phyloP scores from a whole-genome alignment of 2,888 invertebrate species.

The Ctena decussata region DNA sequence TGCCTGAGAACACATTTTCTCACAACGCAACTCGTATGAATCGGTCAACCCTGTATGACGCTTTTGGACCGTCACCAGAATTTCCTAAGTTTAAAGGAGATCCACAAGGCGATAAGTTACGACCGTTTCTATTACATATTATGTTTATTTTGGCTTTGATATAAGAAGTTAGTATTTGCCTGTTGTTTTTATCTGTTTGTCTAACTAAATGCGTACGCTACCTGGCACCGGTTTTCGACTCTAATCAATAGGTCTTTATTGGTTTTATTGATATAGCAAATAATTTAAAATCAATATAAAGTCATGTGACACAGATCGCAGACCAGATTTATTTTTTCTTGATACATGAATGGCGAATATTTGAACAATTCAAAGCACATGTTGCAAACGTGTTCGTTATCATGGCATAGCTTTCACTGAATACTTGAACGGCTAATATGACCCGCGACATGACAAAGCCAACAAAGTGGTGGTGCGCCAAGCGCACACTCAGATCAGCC shows the following conservation, averaged over 20 bases:
- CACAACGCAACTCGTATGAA: too few species aligned
- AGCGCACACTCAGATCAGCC: too few species aligned
- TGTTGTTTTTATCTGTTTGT: constrained; percentile 7
- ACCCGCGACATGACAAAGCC: too few species aligned
- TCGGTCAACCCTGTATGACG: not conserved
- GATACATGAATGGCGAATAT: too few species aligned
- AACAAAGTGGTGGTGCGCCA: too few species aligned
- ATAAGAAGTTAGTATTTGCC: not conserved
- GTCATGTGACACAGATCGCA: not conserved
- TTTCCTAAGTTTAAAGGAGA: not conserved
- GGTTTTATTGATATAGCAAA: not conserved
- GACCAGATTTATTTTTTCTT: too few species aligned
- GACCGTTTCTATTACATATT: constrained; percentile 9
- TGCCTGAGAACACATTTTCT: too few species aligned
- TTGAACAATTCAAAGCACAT: too few species aligned
- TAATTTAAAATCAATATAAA: constrained; percentile 8
- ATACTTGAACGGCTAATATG: too few species aligned
- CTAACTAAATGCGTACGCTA: not conserved
- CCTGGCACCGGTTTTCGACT: not conserved
- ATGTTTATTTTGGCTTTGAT: constrained; percentile 3
- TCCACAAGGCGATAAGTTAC: not conserved
- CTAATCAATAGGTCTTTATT: not conserved
- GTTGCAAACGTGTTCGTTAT: too few species aligned
- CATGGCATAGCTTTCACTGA: too few species aligned
- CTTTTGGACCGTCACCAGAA: not conserved